These are phyloP conservation scores for Cylas formicarius DNA, from an alignment of 1,140 invertebrate genomes.

Conservation along the genomic window DNA sequence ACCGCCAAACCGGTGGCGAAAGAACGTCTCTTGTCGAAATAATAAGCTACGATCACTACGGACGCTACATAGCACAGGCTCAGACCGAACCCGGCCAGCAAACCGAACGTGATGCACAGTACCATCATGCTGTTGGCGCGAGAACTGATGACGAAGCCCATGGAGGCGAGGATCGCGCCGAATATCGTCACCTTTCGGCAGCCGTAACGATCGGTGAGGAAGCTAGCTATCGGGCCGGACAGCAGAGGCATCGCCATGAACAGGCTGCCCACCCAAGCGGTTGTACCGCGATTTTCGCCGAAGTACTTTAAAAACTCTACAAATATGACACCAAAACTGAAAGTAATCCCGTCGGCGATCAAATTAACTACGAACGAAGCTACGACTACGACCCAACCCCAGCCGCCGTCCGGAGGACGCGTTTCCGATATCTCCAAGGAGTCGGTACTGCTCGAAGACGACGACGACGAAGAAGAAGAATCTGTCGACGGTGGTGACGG, in stretches of 20 bases:
- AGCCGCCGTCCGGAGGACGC: constrained; percentile 65
- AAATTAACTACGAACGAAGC: constrained; percentile 84
- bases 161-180: constrained; percentile 67
- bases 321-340: constrained; percentile 79
- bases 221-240: constrained; percentile 82
- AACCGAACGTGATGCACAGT: constrained; percentile 77
- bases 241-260: constrained; percentile 85
- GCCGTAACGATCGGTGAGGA: constrained; percentile 78
- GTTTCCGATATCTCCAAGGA: constrained; percentile 57
- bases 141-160: constrained; percentile 77
- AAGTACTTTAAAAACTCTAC: constrained; percentile 75
- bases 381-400: constrained; percentile 76
- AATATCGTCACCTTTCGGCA: constrained; percentile 74
- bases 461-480: constrained; percentile 42
- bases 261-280: constrained; percentile 81
- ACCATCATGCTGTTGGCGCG: constrained; percentile 69
- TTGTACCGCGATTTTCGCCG: constrained; percentile 72
- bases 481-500: constrained; percentile 34
- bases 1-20: constrained; percentile 90
- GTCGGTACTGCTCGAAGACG: constrained; percentile 44
- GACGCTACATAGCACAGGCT: constrained; percentile 83
- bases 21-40: constrained; percentile 87
- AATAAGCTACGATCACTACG: constrained; percentile 91
- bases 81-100: constrained; percentile 79
- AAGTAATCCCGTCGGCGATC: constrained; percentile 84